These are phyloP conservation scores for Crotophaga sulcirostris DNA, from an alignment of 2,113 vertebrate genomes.

Conservation along the genomic window DNA sequence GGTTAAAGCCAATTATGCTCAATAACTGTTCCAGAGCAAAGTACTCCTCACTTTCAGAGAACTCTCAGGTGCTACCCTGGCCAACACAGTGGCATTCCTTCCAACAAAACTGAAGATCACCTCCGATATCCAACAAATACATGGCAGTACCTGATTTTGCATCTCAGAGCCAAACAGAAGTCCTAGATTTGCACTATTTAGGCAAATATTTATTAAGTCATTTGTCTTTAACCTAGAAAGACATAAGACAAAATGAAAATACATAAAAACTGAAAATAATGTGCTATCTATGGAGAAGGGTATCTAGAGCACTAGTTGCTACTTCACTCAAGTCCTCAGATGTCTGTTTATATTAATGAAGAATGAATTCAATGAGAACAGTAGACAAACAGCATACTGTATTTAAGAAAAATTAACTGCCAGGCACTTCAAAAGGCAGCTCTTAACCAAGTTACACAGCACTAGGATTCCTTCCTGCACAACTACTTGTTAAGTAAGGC, in stretches of 20 bases:
- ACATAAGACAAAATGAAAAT: neutral
- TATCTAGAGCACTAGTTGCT: neutral
- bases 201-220: neutral
- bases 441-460: neutral
- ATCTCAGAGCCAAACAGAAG: neutral
- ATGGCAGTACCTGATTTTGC: neutral
- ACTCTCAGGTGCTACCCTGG: neutral
- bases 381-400: neutral
- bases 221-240: neutral
- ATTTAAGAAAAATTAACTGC: neutral
- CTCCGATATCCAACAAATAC: neutral
- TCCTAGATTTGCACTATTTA: neutral
- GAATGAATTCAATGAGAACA: neutral
- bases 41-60: neutral
- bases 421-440: neutral
- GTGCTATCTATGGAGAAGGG: neutral
- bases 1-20: neutral
- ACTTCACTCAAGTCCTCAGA: neutral
- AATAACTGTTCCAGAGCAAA: neutral
- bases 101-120: slow-evolving; percentile 13
- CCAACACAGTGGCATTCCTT: neutral
- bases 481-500: neutral
- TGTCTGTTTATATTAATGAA: neutral
- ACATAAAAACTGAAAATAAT: neutral
- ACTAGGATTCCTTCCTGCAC: neutral